Conservation (phyloP, 1,140 invertebrate species). For the Scaptomyza pallida region DNA sequence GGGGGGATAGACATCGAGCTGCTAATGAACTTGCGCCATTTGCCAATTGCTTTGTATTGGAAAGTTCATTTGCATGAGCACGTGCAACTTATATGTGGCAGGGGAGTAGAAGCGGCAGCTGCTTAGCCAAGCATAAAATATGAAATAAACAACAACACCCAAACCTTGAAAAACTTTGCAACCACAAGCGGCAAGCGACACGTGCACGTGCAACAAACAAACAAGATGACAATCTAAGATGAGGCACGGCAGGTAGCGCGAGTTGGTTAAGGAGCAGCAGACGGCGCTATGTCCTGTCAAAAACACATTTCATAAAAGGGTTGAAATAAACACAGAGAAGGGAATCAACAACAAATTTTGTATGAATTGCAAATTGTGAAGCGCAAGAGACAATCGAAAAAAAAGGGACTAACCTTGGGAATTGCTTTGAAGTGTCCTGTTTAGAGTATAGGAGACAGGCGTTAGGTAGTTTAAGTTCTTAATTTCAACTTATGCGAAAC, state of each 20-base stretch:
- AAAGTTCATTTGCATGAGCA: slow-evolving; percentile 22
- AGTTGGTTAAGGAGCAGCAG: background rate
- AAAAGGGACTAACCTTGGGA: slow-evolving; percentile 1
- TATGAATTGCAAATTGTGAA: slow-evolving; percentile 54
- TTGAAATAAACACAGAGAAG: slow-evolving; percentile 10
- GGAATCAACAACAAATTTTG: slow-evolving; percentile 19
- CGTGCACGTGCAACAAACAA: slow-evolving; percentile 17
- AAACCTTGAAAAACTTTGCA: background rate
- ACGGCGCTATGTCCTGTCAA: background rate
- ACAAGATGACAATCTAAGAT: slow-evolving; percentile 26
- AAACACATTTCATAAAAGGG: slow-evolving; percentile 4
- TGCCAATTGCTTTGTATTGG: slow-evolving; percentile 22
- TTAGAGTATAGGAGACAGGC: background rate
- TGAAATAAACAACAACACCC: slow-evolving; percentile 23
- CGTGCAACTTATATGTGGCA: slow-evolving; percentile 31
- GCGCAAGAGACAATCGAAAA: slow-evolving; percentile 42
- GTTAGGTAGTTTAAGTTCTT: too few species aligned
- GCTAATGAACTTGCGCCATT: slow-evolving; percentile 44
- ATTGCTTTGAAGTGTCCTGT: slow-evolving; percentile 9
- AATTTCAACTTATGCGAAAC: too few species aligned
- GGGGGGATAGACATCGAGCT: slow-evolving; percentile 12
- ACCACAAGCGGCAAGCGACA: background rate
- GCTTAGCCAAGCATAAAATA: slow-evolving; percentile 24
- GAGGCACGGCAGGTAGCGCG: slow-evolving; percentile 17
- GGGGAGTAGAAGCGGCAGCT: slow-evolving; percentile 1